Evolutionary conservation across 2,113 vertebrate species (phyloP), one percentile per base, ranked within the genome.

Genomic region (Todiramphus chloris): DNA sequence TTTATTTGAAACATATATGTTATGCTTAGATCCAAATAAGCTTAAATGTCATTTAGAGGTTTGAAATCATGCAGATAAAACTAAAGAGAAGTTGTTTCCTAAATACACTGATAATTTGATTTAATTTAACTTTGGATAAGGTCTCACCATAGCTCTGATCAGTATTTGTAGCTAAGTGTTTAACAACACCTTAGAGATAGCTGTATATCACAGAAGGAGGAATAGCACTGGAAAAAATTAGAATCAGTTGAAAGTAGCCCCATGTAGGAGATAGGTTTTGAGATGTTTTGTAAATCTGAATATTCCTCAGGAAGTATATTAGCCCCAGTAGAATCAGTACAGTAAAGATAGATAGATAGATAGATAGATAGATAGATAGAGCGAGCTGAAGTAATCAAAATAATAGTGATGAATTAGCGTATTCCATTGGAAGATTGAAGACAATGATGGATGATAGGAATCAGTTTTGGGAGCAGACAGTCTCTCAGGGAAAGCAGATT

Each of bases 331-430:
- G 59, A 94, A 89, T 87, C 37, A 63, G 59, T 31, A 93, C 33
- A 11, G 44, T 85, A 94, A 89, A 51, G 30, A 84, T 2, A 93
- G 86, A 88, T 23, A 82, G 77, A 55, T 44, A 44, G 44, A 44
- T 44, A 44, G 44, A 96, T 39, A 50, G 39, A 55, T 44, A 44
- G 44, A 44, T 44, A 44, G 44, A 96, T 39, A 50, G 39, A 55
- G 17, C 18, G 44, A 44, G n/a, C n/a, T n/a, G n/a, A n/a, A 76
- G 58, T 89, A 88, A 93, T 58, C 66, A 95, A 55, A 91, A 80
- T 87, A 97, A 67, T 69, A 94, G 75, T 96, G 97, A 98, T 96
- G 44, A 96, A 97, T 97, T 96, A 97, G 50, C 31, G 60, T 87
- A 44, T 97, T 97, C 51, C 90, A 43, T 43, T 86, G 80, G 82